Evolutionary conservation across 2,888 invertebrate genomes (phyloP), one percentile per base, ranked within the genome.

Genomic region (Diloba caeruleocephala): DNA sequence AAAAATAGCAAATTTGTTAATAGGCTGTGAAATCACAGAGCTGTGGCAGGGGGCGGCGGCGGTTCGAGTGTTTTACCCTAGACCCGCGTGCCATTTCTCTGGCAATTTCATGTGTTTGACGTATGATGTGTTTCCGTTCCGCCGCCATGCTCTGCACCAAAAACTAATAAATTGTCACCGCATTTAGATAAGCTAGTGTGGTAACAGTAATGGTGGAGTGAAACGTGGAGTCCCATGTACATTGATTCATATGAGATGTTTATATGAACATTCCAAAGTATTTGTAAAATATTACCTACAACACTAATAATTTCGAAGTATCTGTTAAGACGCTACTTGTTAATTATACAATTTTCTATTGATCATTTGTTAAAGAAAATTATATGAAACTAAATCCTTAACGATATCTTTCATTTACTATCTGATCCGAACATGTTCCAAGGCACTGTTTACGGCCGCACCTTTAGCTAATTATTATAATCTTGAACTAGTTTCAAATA

Each of bases 331-430:
- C 85, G 87, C 92, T 92, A 91, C 92, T 93, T 93, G 93, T 93
- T 93, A 92, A 93, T 92, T 92, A 92, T 93, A 92, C 92, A 93
- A 92, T 93, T 93, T 93, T 93, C 92, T 93, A 93, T 93, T 93
- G 93, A 93, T 92, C 91, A 93, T 93, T 93, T 93, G 93, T 93
- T 93, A 92, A 92, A 92, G 92, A 93, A 93, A 93, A 93, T 93
- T 93, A 93, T 92, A 93, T 85, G 92, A 93, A 92, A 93, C 93
- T 92, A 92, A 93, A 93, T 92, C 91, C 92, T 92, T 92, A 86
- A 45, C 38, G 56, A 60, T 87, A 82, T 91, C 76, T 90, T 91
- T 91, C 67, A 77, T 81, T 80, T 73, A 51, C 42, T 52, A 42
- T 38, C 51, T 31, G 7, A 31, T 28, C 26, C 13, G 25, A 55